Evolutionary conservation across 1,140 invertebrate genomes (phyloP), one percentile per base, ranked within the genome.

Genomic region (Wasmannia auropunctata): DNA sequence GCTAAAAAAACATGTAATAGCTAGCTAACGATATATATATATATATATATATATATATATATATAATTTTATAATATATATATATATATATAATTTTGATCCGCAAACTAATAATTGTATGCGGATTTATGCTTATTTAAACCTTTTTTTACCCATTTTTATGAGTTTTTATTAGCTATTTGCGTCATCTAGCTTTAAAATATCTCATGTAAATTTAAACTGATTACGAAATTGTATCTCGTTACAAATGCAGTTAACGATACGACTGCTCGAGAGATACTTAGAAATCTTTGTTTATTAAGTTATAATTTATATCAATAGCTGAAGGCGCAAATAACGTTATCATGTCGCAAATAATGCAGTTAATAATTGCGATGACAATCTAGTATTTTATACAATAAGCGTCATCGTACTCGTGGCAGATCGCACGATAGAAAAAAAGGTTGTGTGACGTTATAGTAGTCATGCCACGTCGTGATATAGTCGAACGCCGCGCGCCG

Each of bases 391-490:
- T 40, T 46, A 46, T 2, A 43, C 14, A 69, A 43, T 25, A 3
- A 60, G 1, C n/a, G 37, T 40, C 1, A 46, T 34, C 34, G 19
- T 14, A 25, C 22, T 14, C 8, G 11, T 51, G 58, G 63, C n/a
- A 5, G 28, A 85, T 77, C 74, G 31, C 1, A 60, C 19, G 11
- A 25, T 40, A 65, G 0, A 65, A 65, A 69, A n/a, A 85, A 16
- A 85, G 31, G 43, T 43, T 37, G 22, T 37, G 22, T 46, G 28
- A 72, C 14, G 22, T 40, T 76, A 11, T 63, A 79, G 85, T 63
- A 79, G 85, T 40, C 51, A 54, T 31, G 22, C 10, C 14, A 25
- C 28, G 8, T 3, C 25, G 14, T 43, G 25, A 31, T 16, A 54
- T 6, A n/a, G n/a, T n/a, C n/a, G n/a, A n/a, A n/a, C n/a, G n/a